phyloP scores from a whole-genome alignment of 92 coral and sea anemone species.

The Anthopleura xanthogrammica region DNA sequence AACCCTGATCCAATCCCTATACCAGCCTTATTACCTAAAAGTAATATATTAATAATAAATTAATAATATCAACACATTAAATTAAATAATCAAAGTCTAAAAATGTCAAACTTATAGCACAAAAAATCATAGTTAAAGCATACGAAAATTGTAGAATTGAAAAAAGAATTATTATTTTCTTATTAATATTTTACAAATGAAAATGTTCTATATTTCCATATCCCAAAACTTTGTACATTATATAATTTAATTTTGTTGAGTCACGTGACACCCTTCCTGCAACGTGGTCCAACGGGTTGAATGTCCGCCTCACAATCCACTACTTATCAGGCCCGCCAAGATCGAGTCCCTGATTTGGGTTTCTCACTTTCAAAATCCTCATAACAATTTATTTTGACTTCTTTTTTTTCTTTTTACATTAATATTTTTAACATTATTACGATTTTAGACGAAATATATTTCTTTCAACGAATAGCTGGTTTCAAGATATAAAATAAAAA shows the following conservation, averaged over 20 bases:
- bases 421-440: background rate
- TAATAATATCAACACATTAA: background rate
- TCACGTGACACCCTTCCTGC: background rate
- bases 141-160: background rate
- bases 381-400: background rate
- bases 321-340: background rate
- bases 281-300: background rate
- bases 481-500: background rate
- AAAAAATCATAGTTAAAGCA: background rate
- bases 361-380: background rate
- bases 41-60: background rate
- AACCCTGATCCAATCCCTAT: constrained; percentile 92
- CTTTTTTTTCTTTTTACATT: background rate
- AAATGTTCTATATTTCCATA: background rate
- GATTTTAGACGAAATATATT: background rate
- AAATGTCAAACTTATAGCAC: background rate
- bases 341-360: background rate
- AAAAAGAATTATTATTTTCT: background rate
- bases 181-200: background rate
- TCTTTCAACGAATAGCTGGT: background rate
- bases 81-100: background rate
- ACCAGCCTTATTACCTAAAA: constrained; percentile 82
- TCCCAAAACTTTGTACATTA: background rate
- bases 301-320: background rate
- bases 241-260: background rate